Conservation (phyloP, 2,888 invertebrate genomes). For the Parascotia fuliginaria region DNA sequence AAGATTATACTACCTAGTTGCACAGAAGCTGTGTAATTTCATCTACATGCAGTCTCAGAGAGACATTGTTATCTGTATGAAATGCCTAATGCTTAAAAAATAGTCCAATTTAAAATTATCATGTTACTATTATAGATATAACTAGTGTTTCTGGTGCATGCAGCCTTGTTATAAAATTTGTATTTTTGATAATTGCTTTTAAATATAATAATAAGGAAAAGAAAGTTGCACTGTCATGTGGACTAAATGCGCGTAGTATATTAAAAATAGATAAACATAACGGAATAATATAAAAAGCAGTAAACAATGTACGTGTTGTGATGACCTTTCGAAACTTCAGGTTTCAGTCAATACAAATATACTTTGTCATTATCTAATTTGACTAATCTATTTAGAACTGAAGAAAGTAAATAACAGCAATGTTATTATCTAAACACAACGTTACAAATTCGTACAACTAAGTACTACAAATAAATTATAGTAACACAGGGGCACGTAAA, state of each 20-base stretch:
- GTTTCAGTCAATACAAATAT: conserved; percentile 22
- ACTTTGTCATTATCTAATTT: conserved; percentile 41
- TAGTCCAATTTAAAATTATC: no score
- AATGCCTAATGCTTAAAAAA: no score
- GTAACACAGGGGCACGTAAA: conserved; percentile 59
- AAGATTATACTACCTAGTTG: no score
- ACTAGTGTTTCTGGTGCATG: no score
- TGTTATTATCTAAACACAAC: conserved; percentile 31
- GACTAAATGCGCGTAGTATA: conserved; percentile 14
- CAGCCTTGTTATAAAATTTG: no score
- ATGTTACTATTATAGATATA: no score
- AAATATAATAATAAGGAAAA: no score
- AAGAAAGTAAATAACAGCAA: conserved; percentile 48
- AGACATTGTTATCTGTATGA: no score
- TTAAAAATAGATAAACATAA: conserved; percentile 9
- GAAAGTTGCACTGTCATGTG: conserved; percentile 16
- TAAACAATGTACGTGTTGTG: conserved; percentile 27
- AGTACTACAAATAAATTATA: conserved; percentile 41
- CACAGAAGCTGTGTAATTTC: no score
- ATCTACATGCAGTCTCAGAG: no score
- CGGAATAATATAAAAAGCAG: conserved; percentile 16
- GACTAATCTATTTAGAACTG: conserved; percentile 45
- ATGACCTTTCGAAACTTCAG: conserved; percentile 37
- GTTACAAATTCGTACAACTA: conserved; percentile 33
- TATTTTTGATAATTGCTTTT: no score